phyloP scores from a whole-genome alignment of 30 jellyfish, hydroid and myxozoan genomes.

The Hydractinia echinata region DNA sequence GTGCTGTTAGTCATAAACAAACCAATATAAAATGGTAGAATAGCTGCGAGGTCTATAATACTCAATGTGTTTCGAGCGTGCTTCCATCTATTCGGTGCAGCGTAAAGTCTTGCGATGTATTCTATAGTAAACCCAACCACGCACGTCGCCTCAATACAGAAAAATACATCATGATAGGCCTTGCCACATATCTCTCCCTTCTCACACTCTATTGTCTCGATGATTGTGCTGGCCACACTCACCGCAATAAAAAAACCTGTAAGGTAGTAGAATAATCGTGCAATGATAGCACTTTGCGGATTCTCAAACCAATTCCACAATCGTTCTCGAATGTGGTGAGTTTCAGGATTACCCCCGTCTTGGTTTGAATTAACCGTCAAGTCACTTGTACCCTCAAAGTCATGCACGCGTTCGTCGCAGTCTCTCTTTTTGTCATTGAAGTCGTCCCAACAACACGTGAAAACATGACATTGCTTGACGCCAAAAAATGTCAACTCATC shows the following conservation, averaged over 20 bases:
- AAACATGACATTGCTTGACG: slow-evolving; percentile 52
- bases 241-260: slow-evolving; percentile 90
- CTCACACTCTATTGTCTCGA: slow-evolving; percentile 80
- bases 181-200: slow-evolving; percentile 74
- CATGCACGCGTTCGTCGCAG: slow-evolving; percentile 58
- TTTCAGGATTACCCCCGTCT: slow-evolving; percentile 2
- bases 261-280: slow-evolving; percentile 63
- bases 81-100: slow-evolving; percentile 81
- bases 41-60: slow-evolving; percentile 72
- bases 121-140: slow-evolving; percentile 79
- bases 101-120: slow-evolving; percentile 68
- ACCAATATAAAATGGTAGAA: slow-evolving; percentile 77
- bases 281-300: slow-evolving; percentile 74
- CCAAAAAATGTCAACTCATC: slow-evolving; percentile 85
- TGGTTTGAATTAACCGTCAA: background rate
- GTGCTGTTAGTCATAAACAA: slow-evolving; percentile 61
- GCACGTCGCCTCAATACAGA: slow-evolving; percentile 72
- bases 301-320: slow-evolving; percentile 80
- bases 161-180: slow-evolving; percentile 49
- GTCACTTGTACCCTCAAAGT: slow-evolving; percentile 41
- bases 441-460: slow-evolving; percentile 77
- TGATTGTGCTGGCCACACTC: slow-evolving; percentile 71
- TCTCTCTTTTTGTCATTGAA: slow-evolving; percentile 62
- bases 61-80: slow-evolving; percentile 65
- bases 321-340: slow-evolving; percentile 52